Base-by-base conservation (phyloP, 2,113 vertebrate genomes). In the Cynocephalus volans region DNA sequence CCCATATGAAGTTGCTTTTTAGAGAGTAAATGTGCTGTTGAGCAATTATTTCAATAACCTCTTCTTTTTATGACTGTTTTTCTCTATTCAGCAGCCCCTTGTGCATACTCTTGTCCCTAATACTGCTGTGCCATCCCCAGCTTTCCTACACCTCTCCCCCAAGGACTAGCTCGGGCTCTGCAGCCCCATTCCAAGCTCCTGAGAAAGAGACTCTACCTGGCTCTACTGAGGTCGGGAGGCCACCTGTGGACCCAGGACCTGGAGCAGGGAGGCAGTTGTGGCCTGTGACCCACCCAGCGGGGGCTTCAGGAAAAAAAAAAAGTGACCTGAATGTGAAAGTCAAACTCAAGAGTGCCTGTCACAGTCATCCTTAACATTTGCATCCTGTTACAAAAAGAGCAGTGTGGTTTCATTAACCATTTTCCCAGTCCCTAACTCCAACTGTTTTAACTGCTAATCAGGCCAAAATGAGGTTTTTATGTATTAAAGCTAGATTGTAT, bases 1-100 rank as follows among this genome's bases (percentile, higher is more conserved):
- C 92, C 90, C 86, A 93, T 45, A 45, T 75, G 85, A 93, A 80
- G 70, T 52, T 60, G 48, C 48, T 67, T 96, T 75, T 62, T 24
- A 60, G 88, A 96, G 45, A 92, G 75, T 48, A 77, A 84, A 26
- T 97, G 64, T 76, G 84, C 92, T 92, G 50, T 41, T 70, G 67
- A 85, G n/a, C 69, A 62, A 70, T n/a, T 33, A 67, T 48, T 89
- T 82, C 83, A 88, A 14, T 72, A 84, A 84, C 41, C 41, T 50
- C 86, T 89, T 80, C 58, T 83, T 73, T 58, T 79, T 50, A 48
- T 77, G 83, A 73, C 88, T 73, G 45, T 62, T 52, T 70, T 19
- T 10, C 5, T 24, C 17, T 18, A 28, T 45, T 54, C 56, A 65
- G 48, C 41, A 54, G 73, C 28, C 52, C 60, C 67, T 48, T 0